phyloP scores from a whole-genome alignment of 2,797 vertebrate genomes.

The Enteromius mattozi region DNA sequence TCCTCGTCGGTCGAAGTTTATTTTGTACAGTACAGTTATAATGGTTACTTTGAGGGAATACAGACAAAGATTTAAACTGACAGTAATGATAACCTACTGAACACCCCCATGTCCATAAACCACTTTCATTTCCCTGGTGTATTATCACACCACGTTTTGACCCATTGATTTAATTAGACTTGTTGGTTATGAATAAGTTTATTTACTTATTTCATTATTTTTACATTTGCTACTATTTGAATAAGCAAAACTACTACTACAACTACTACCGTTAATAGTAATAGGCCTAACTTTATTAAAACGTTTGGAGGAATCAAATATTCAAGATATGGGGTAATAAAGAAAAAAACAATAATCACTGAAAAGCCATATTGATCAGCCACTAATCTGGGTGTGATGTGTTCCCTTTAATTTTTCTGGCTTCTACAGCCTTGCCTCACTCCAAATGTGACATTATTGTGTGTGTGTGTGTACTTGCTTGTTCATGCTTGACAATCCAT shows the following conservation, averaged over 20 bases:
- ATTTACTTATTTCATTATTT: neutral
- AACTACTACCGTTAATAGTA: neutral
- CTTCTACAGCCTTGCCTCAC: neutral
- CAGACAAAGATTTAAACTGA: constrained; percentile 6
- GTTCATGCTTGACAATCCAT: neutral
- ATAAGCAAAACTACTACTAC: neutral
- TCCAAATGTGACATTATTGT: neutral
- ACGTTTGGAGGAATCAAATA: neutral
- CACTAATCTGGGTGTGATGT: too few species aligned
- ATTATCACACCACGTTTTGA: neutral
- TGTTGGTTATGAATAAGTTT: neutral
- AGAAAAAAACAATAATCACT: neutral
- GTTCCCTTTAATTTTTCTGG: neutral
- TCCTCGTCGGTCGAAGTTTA: neutral
- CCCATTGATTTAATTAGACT: neutral
- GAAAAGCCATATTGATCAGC: neutral
- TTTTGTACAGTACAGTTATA: constrained; percentile 3
- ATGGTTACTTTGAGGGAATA: neutral
- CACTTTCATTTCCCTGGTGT: neutral
- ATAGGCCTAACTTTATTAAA: neutral
- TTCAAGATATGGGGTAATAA: neutral
- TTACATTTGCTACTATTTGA: neutral
- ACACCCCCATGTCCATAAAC: constrained; percentile 1
- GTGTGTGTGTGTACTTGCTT: neutral
- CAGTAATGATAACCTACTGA: constrained; percentile 20